Evolutionary conservation across 23 tunicate species (phyloP).

Genomic region (Styela plicata): DNA sequence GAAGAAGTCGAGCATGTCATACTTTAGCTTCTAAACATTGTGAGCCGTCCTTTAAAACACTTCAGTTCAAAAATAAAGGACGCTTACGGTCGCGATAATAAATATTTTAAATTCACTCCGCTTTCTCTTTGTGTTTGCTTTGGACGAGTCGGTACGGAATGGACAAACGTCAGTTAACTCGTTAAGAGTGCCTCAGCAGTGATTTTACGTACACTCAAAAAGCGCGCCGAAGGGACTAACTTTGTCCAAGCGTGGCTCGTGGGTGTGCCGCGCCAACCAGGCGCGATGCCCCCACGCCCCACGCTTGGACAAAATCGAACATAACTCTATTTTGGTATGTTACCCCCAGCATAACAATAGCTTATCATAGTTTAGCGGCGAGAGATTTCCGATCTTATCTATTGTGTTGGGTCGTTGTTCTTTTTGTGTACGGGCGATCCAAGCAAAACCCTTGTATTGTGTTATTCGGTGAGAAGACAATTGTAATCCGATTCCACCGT

Average conservation of each 20-base stretch:
- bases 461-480: background rate
- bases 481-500: background rate
- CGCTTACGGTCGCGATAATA: background rate
- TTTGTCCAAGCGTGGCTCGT: no score
- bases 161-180: background rate
- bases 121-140: background rate
- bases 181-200: no score
- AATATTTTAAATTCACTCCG: background rate
- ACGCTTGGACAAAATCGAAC: background rate
- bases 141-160: background rate
- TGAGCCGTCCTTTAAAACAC: background rate
- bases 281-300: background rate
- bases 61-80: background rate
- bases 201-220: no score
- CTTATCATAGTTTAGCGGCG: background rate
- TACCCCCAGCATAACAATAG: background rate
- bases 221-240: no score
- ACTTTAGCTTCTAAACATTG: no score
- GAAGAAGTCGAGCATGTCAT: background rate
- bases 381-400: background rate
- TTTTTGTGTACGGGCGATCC: background rate
- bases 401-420: background rate
- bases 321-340: no score
- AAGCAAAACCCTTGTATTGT: background rate
- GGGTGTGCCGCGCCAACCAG: background rate